phyloP scores from a whole-genome alignment of 2,888 invertebrate species.

The Scaeva pyrastri region DNA sequence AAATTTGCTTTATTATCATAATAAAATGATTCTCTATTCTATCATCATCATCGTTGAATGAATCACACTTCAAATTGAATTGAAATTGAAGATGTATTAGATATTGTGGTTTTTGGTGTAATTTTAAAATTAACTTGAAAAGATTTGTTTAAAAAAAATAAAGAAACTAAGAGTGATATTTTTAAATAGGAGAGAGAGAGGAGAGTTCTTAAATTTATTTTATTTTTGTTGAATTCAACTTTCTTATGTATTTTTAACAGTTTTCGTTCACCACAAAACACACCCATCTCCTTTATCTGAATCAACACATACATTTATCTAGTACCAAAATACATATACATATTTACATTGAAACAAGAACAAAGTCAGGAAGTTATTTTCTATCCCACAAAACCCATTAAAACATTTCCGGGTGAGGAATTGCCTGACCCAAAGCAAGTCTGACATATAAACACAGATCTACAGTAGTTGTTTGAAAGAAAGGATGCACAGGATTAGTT shows the following conservation, averaged over 20 bases:
- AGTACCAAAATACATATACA: too few species aligned
- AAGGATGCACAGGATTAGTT: background rate
- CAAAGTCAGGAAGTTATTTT: slow-evolving; percentile 40
- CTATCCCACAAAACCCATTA: slow-evolving; percentile 41
- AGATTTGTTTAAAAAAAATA: background rate
- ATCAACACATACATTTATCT: background rate
- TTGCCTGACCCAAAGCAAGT: slow-evolving; percentile 29
- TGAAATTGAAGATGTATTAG: background rate
- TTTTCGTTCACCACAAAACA: slow-evolving; percentile 4
- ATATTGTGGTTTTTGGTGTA: too few species aligned
- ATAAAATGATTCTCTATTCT: background rate
- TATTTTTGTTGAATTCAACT: background rate
- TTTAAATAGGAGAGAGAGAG: background rate
- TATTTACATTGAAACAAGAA: slow-evolving; percentile 5
- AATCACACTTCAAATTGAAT: background rate
- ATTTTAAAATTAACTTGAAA: too few species aligned
- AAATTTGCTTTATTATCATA: background rate
- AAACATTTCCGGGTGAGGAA: slow-evolving; percentile 44
- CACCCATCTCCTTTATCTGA: slow-evolving; percentile 18
- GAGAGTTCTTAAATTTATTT: slow-evolving; percentile 28
- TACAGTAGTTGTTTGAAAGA: slow-evolving; percentile 12
- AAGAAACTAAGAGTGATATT: slow-evolving; percentile 8
- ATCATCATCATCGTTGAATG: background rate
- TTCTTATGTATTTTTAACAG: background rate
- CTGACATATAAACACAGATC: background rate